Percentiles rank a stretch among this genome's conserved stretches.
Evolutionary conservation across 2,113 vertebrate species (phyloP).

Genomic region (Oryzias curvinotus): DNA sequence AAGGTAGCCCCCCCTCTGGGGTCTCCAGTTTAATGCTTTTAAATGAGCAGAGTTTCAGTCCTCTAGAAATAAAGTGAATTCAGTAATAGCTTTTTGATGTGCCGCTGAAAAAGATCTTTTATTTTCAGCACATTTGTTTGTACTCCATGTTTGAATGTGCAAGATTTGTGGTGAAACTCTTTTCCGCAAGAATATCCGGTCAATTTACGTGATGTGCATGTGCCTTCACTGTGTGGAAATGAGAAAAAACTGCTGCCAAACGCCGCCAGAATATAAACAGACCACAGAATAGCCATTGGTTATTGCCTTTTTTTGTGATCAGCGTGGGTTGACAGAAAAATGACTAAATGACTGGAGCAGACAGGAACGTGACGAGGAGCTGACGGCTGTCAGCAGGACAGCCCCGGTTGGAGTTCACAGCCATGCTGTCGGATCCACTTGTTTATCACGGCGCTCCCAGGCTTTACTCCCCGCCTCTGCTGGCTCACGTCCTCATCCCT

Average conservation of each 20-base stretch:
- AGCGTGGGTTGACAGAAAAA: constrained; percentile 8
- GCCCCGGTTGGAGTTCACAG: constrained; percentile 37
- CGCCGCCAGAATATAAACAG: neutral
- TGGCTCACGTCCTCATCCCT: constrained; percentile 42
- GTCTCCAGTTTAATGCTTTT: constrained; percentile 6
- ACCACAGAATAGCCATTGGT: constrained; percentile 11
- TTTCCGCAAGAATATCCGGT: neutral
- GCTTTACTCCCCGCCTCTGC: constrained; percentile 43
- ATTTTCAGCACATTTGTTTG: neutral
- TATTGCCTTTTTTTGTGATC: neutral
- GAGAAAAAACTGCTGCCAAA: neutral
- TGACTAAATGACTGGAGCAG: constrained; percentile 25
- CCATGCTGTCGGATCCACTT: constrained; percentile 37
- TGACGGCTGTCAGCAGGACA: constrained; percentile 50
- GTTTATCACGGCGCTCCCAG: constrained; percentile 20
- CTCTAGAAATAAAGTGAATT: neutral
- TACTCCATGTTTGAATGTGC: neutral
- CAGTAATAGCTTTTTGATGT: neutral
- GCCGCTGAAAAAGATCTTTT: constrained; percentile 5
- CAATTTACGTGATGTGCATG: neutral
- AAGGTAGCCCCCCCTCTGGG: constrained; percentile 9
- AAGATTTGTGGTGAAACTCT: neutral
- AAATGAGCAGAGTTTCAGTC: neutral
- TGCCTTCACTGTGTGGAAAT: neutral
- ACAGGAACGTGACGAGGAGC: constrained; percentile 37